Base-by-base conservation (phyloP, 2,888 invertebrate species). In the Oscheius myriophilus region DNA sequence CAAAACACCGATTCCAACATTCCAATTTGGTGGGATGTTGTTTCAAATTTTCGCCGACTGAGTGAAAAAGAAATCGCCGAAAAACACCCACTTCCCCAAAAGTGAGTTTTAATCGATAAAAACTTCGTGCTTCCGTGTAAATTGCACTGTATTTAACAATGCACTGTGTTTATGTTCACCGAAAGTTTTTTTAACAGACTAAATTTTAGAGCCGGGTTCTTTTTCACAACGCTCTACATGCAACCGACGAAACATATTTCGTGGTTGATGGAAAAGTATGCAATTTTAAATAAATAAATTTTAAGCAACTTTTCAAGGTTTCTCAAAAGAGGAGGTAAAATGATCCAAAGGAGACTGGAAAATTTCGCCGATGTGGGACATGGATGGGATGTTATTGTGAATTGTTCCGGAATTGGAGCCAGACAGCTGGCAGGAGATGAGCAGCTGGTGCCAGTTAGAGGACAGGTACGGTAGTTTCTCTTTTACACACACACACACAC, bases 331-430 rank as follows among this genome's bases (percentile, higher is more conserved):
- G 79, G 79, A 39, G 79, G 75, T 21, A 63, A 55, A 53, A 18
- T 72, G 1, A n/a, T 18, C 16, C 26, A 64, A 16, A 16, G 51
- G 53, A 63, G 55, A 26, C 33, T 79, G 4, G 54, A 69, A n/a
- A 52, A 54, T 12, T 21, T 79, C 1, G 25, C 58, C 4, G 72
- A 75, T 6, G 14, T 77, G 26, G 42, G 11, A 33, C 11, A 53
- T 2, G 49, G 67, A 3, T 79, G 51, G 55, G 76, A 76, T 84
- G 89, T 92, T 0, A 88, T 94, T n/a, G 89, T 94, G 52, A 93
- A 94, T 86, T 94, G 93, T 79, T 90, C 91, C 0, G 94, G 95
- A 9, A 83, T 93, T 0, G 91, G 91, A 0, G 91, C 93, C 0
- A 88, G 89, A 75, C 75, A 88, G 9, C 86, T 93, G 0, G 89